phyloP scores from a whole-genome alignment of 1,140 invertebrate species.

The Halesus radiatus region DNA sequence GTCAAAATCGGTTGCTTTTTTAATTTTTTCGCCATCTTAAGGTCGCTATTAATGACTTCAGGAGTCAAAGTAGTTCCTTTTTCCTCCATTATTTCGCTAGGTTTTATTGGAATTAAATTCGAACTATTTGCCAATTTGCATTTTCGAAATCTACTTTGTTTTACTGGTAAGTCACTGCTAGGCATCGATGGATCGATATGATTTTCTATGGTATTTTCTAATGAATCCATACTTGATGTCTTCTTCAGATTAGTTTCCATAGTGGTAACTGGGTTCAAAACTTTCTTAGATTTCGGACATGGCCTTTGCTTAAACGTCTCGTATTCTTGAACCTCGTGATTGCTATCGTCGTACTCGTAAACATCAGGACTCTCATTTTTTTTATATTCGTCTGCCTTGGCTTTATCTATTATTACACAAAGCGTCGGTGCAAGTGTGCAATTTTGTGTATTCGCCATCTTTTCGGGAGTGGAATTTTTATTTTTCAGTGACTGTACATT shows the following conservation, averaged over 20 bases:
- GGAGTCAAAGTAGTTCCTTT: not conserved
- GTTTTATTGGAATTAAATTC: not conserved
- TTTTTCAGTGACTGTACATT: not conserved
- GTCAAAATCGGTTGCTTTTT: not conserved
- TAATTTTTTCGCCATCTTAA: not conserved
- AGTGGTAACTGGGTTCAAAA: not conserved
- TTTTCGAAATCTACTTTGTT: not conserved
- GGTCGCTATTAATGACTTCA: not conserved
- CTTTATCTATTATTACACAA: not conserved
- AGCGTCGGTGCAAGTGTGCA: not conserved
- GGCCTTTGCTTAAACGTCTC: slow-evolving; percentile 23
- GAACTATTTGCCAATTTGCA: not conserved
- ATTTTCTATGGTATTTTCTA: not conserved
- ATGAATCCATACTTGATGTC: not conserved
- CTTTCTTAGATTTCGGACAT: slow-evolving; percentile 21
- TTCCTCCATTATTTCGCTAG: not conserved
- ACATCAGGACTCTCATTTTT: not conserved
- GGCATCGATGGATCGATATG: not conserved
- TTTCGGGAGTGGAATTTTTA: not conserved
- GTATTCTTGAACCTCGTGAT: not conserved
- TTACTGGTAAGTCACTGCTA: not conserved
- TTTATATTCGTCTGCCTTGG: slow-evolving; percentile 3
- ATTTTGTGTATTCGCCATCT: not conserved
- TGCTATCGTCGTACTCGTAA: slow-evolving; percentile 30
- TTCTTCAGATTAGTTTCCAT: not conserved